phyloP scores from a whole-genome alignment of 2,888 invertebrate genomes.

The Monopis laevigella region DNA sequence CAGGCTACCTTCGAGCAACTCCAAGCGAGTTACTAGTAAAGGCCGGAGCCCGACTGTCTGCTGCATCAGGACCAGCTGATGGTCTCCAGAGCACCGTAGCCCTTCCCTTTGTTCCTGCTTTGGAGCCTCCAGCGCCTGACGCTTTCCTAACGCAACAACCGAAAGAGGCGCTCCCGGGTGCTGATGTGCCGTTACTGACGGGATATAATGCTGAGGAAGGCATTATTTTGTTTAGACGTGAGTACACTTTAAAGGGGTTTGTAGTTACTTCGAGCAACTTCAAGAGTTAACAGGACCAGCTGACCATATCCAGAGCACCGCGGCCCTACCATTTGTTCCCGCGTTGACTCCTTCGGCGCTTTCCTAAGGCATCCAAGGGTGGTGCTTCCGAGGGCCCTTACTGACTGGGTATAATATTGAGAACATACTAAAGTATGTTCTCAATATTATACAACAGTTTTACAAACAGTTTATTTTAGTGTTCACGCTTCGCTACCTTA shows the following conservation, averaged over 20 bases:
- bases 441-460: too few relatives aligned
- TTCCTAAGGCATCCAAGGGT: slow-evolving; percentile 65
- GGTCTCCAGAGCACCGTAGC: slow-evolving; percentile 69
- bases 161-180: slow-evolving; percentile 46
- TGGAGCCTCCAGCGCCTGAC: slow-evolving; percentile 45
- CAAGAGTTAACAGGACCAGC: slow-evolving; percentile 37
- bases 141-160: slow-evolving; percentile 68
- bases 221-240: slow-evolving; percentile 69
- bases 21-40: slow-evolving; percentile 68
- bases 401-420: slow-evolving; percentile 72
- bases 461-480: too few relatives aligned
- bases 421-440: too few relatives aligned
- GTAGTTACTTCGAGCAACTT: too few relatives aligned
- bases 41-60: slow-evolving; percentile 61
- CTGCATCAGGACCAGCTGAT: slow-evolving; percentile 38
- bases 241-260: slow-evolving; percentile 29
- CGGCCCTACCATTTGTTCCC: slow-evolving; percentile 70
- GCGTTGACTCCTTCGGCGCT: slow-evolving; percentile 56
- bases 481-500: too few relatives aligned
- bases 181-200: slow-evolving; percentile 69
- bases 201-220: slow-evolving; percentile 74
- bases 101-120: slow-evolving; percentile 66
- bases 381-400: slow-evolving; percentile 60
- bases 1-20: slow-evolving; percentile 66
- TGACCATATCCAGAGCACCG: slow-evolving; percentile 63